Base-by-base conservation (phyloP, 64 coral and sea anemone species). In the Trachythela sp. region DNA sequence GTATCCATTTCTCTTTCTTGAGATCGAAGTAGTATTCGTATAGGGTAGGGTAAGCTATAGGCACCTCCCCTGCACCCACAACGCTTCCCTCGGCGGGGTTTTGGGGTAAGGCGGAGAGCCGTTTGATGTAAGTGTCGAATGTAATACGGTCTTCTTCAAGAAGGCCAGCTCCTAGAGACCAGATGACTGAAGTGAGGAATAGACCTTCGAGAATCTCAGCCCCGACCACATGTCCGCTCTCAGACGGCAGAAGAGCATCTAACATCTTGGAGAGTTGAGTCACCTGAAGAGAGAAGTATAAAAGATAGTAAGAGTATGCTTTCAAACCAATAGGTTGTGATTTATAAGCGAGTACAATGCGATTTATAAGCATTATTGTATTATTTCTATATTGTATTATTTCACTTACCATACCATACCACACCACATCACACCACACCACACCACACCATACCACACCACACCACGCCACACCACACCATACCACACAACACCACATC, bases 1-100 rank as follows among this genome's bases (percentile, higher is more conserved):
- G 93, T 1, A 99, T 88, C 96, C 96, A 99, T 22, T 93, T 88
- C 20, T 91, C 71, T 87, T 91, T 91, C 35, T 99, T 99, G 2
- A 87, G 60, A 54, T 99, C 93, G 59, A 99, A 99, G 91, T 86
- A 94, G 67, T 99, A 99, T 84, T 99, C 96, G 85, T 93, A 99
- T 29, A 99, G 48, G 15, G 86, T 94, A 2, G 93, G 59, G 75
- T 99, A 89, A 48, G 96, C 86, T 13, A 91, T 93, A 2, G 96
- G 96, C 14, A 99, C 72, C 84, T 99, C 96, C 48, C 96, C 96
- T 93, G 96, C 93, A 2, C 93, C 93, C 34, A 99, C 96, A 77
- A 92, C 93, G 34, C 91, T 91, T 20, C 96, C 96, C 39, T 93
- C 91, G 29, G 93, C 80, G 22, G 96, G 93, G 85, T 99, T 99